Percentiles rank a stretch among this genome's conserved stretches.
Conservation (phyloP, 2,113 vertebrate genomes). For the Notarius quadriscutis region DNA sequence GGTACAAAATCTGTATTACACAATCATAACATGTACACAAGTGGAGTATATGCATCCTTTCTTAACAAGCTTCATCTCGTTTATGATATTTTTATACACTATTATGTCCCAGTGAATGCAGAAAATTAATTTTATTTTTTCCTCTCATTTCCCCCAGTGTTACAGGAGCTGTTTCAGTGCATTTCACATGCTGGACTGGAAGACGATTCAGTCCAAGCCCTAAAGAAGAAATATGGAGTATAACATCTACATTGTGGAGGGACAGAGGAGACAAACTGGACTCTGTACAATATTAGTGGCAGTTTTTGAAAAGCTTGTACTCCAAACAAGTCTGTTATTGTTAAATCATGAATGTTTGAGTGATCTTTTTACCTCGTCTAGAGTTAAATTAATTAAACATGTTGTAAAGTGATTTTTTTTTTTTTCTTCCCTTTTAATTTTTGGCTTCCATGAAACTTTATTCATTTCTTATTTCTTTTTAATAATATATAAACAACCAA, state of each 20-base stretch:
- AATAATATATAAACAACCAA: background rate
- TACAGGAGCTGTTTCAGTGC: conserved; percentile 80
- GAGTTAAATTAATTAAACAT: background rate
- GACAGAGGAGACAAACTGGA: background rate
- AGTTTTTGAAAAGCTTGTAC: background rate
- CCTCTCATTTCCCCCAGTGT: conserved; percentile 72
- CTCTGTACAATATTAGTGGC: conserved; percentile 43
- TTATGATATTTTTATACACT: background rate
- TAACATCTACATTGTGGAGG: conserved; percentile 57
- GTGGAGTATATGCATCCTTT: background rate
- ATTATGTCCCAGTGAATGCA: background rate
- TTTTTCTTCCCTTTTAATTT: background rate
- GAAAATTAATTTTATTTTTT: background rate
- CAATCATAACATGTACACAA: background rate
- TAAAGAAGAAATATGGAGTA: conserved; percentile 82
- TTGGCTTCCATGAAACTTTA: background rate
- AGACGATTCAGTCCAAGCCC: conserved; percentile 64
- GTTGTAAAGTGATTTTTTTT: background rate
- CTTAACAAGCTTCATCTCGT: background rate
- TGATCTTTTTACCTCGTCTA: background rate
- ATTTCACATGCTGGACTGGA: conserved; percentile 75
- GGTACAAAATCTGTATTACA: background rate
- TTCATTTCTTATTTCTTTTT: background rate
- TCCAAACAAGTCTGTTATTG: background rate
- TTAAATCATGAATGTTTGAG: background rate